phyloP scores from a whole-genome alignment of 2,113 vertebrate species.

The Chamaetylas fuelleborni region DNA sequence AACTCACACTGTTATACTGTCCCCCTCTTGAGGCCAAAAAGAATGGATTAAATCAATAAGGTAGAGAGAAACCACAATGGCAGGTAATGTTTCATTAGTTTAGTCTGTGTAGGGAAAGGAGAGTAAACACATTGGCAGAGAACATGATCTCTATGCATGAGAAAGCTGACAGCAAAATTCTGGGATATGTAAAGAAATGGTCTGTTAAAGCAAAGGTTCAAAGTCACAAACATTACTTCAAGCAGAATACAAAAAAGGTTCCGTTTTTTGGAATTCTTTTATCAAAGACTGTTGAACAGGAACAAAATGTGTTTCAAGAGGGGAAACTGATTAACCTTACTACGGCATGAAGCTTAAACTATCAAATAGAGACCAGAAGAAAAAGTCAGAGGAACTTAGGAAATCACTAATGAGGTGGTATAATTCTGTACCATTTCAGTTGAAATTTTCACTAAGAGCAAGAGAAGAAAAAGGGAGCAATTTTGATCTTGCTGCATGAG shows the following conservation, averaged over 20 bases:
- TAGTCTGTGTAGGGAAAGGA: background rate
- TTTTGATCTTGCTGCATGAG: background rate
- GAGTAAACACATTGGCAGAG: background rate
- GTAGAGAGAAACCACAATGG: background rate
- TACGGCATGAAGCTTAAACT: background rate
- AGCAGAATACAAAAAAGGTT: background rate
- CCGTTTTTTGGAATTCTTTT: background rate
- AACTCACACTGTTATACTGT: background rate
- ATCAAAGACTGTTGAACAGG: background rate
- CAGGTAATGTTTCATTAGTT: background rate
- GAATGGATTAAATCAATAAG: background rate
- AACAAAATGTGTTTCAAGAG: background rate
- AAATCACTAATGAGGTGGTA: background rate
- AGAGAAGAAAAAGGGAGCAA: background rate
- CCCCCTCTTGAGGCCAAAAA: background rate
- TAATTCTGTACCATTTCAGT: background rate
- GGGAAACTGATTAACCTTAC: background rate
- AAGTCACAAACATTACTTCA: background rate
- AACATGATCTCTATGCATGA: background rate
- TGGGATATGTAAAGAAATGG: background rate
- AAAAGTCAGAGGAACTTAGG: background rate
- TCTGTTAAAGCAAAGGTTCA: background rate
- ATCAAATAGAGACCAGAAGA: background rate
- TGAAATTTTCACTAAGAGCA: background rate
- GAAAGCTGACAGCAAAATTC: background rate